A percentile compares a stretch with the other conserved stretches of the same genome.
These are phyloP conservation scores for Euphonia xanthogaster DNA, from an alignment of 2,797 vertebrate species.

Conservation along the genomic window DNA sequence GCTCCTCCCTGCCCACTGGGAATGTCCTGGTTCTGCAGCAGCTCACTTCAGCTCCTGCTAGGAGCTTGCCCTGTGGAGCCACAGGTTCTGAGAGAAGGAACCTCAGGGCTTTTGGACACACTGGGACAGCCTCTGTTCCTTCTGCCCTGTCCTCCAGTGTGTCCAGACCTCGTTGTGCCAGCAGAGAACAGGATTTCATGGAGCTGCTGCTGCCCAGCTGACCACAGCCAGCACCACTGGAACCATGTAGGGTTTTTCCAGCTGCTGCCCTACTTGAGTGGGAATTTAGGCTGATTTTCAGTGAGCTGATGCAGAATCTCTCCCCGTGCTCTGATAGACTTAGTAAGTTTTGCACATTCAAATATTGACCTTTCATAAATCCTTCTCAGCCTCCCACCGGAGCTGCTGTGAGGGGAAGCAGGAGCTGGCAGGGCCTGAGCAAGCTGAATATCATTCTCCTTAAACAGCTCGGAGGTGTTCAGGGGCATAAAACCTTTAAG, in stretches of 20 bases:
- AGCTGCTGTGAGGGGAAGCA: conserved; percentile 28
- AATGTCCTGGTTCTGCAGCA: not conserved
- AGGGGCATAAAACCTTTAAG: conserved; percentile 59
- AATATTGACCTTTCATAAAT: conserved; percentile 62
- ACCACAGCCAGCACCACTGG: not conserved
- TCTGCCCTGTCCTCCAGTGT: accelerated
- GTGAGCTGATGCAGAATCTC: not conserved
- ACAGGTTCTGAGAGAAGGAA: not conserved
- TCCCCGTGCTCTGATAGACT: not conserved
- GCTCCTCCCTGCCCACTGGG: not conserved
- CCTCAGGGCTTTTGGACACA: not conserved
- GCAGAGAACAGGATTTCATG: accelerated
- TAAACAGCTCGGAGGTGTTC: conserved; percentile 47
- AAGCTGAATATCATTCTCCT: conserved; percentile 54
- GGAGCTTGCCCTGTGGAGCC: not conserved
- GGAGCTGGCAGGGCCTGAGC: conserved; percentile 51
- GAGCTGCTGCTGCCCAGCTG: not conserved
- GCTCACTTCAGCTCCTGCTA: accelerated
- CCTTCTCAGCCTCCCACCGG: conserved; percentile 29
- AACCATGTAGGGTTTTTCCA: not conserved
- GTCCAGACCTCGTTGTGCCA: accelerated
- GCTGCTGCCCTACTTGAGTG: not conserved
- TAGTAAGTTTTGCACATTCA: conserved; percentile 60
- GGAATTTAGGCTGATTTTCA: not conserved
- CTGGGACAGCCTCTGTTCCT: not conserved